phyloP scores from a whole-genome alignment of 2,113 vertebrate species.

The Amia ocellicauda region DNA sequence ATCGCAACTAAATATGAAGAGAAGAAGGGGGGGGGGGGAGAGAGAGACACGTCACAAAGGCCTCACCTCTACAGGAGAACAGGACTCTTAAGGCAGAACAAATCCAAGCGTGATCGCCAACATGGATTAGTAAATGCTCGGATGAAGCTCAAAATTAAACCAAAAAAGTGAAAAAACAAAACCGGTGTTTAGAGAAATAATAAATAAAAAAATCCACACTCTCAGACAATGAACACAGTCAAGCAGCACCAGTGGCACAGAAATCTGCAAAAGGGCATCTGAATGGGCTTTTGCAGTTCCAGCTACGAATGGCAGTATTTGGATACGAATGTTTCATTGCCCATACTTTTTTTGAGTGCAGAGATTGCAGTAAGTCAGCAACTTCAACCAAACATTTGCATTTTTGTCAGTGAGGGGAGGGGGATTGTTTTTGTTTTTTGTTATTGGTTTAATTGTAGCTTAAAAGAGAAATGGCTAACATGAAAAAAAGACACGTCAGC shows the following conservation, averaged over 20 bases:
- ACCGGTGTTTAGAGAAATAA: neutral
- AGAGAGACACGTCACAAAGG: no score
- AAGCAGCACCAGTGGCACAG: constrained; percentile 73
- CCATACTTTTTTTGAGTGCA: constrained; percentile 49
- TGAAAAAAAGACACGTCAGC: constrained; percentile 2
- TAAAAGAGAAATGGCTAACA: neutral
- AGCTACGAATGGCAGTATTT: neutral
- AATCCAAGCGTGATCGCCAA: constrained; percentile 1
- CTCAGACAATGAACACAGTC: constrained; percentile 50
- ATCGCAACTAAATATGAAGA: constrained; percentile 78
- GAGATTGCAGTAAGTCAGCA: constrained; percentile 77
- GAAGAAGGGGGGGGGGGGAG: constrained; percentile 28
- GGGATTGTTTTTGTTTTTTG: neutral
- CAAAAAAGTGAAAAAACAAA: neutral
- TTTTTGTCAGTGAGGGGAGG: neutral
- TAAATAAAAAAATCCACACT: neutral
- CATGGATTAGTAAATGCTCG: neutral
- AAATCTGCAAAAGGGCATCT: constrained; percentile 52
- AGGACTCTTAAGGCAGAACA: neutral
- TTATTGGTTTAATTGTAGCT: neutral
- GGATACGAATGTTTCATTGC: constrained; percentile 29
- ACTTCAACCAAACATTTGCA: constrained; percentile 55
- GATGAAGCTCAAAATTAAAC: neutral
- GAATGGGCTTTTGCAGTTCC: neutral
- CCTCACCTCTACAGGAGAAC: neutral